Percentiles rank a stretch among this genome's conserved stretches.
Conservation (phyloP, 2,888 invertebrate genomes). For the Liposcelis brunnea region DNA sequence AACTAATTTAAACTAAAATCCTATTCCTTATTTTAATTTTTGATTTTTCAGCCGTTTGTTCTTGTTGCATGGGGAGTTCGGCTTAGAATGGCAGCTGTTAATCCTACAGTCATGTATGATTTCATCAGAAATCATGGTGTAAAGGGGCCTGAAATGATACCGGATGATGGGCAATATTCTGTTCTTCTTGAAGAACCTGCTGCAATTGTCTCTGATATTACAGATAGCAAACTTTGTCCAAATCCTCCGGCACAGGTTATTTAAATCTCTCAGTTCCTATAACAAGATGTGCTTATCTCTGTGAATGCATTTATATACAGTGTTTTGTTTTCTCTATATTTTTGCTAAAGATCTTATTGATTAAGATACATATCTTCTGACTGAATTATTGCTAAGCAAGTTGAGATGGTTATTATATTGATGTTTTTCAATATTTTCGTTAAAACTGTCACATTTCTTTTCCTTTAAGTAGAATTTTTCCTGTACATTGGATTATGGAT, state of each 20-base stretch:
- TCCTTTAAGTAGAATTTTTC: too few relatives aligned
- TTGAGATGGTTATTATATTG: too few relatives aligned
- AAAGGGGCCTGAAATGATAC: slow-evolving; percentile 3
- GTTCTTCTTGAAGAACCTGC: neutral
- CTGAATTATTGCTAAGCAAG: too few relatives aligned
- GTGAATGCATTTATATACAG: too few relatives aligned
- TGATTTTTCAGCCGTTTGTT: slow-evolving; percentile 3
- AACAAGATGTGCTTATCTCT: too few relatives aligned
- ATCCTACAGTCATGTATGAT: neutral
- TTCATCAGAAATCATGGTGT: neutral
- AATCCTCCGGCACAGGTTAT: neutral
- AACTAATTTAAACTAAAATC: neutral
- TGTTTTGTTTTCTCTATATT: too few relatives aligned
- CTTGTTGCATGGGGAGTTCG: slow-evolving; percentile 4
- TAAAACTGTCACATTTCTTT: too few relatives aligned
- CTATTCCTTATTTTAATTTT: neutral
- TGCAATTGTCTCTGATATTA: neutral
- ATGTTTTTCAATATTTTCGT: too few relatives aligned
- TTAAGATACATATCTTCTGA: too few relatives aligned
- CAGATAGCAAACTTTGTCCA: slow-evolving; percentile 1
- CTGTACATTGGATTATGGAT: too few relatives aligned
- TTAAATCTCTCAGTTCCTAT: neutral
- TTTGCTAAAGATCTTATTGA: too few relatives aligned
- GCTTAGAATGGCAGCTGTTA: neutral
- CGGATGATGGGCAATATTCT: neutral